Base-by-base conservation (phyloP, 92 coral and sea anemone genomes). In the Umimayanthus kanabou region DNA sequence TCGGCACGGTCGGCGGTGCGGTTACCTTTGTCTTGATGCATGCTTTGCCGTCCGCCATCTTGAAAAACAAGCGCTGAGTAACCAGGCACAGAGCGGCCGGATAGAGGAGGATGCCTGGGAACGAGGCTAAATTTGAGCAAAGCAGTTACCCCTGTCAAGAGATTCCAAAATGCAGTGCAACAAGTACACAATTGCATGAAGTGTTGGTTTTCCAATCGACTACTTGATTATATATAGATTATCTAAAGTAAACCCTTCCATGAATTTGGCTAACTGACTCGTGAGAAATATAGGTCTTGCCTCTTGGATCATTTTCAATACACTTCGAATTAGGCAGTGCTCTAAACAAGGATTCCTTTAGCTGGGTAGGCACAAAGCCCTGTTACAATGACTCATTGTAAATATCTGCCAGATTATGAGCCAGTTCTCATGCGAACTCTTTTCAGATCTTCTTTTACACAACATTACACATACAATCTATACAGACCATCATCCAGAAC, bases 191-290 rank as follows among this genome's bases (percentile, higher is more conserved):
- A 77, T 6, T 2, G 81, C 81, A 13, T 77, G 57, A 26, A 20
- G 0, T 1, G 57, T 49, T 49, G 8, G 3, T 49, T 49, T 49
- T 49, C 13, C 57, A 11, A 11, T 11, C 0, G 57, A 11, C 8
- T 49, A 70, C 26, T 84, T 84, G 87, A 11, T 84, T 64, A 33
- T 39, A 64, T 26, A 84, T 33, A 69, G 64, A 64, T n/a, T n/a
- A 23, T 33, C 77, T 39, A 39, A 84, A 7, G 87, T 84, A 74
- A 84, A 64, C 28, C 87, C 58, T 26, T 83, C 78, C 87, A 83
- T 81, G 22, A 22, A 0, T 23, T 83, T 83, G 11, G 55, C 76
- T 74, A 83, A 4, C 50, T 49, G 57, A 13, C 74, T 6, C 0
- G 86, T 81, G 50, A 81, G 70, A 18, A 25, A 23, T 29, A 64